Evolutionary conservation across 1,140 invertebrate genomes (phyloP).

Genomic region (Melipona quadrifasciata): DNA sequence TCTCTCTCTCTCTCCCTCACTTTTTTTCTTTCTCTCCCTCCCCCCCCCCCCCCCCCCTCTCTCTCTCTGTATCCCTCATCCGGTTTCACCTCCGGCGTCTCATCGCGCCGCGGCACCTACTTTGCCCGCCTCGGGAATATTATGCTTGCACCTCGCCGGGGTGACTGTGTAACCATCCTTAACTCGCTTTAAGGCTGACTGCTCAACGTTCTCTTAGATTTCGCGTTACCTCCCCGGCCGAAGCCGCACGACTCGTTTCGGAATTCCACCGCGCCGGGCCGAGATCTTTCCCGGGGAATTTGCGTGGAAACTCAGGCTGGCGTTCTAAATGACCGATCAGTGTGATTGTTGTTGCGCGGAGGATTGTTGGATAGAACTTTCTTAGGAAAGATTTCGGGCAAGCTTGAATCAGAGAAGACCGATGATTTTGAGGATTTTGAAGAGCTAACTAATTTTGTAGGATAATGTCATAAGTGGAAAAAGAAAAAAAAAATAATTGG

Average conservation of each 20-base stretch:
- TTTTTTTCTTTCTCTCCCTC: constrained; percentile 15
- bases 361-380: no score
- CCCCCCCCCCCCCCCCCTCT: no score
- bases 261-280: constrained; percentile 22
- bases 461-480: neutral
- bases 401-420: neutral
- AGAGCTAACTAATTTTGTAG: neutral
- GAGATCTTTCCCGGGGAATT: neutral
- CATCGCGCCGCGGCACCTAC: constrained; percentile 66
- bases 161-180: constrained; percentile 67
- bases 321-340: constrained; percentile 20
- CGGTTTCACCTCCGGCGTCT: constrained; percentile 60
- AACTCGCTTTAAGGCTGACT: constrained; percentile 67
- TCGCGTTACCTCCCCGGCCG: constrained; percentile 59
- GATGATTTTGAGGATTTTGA: neutral
- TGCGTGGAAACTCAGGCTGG: constrained; percentile 8
- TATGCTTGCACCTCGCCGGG: constrained; percentile 72
- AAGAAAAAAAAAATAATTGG: neutral
- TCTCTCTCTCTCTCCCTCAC: constrained; percentile 1
- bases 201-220: constrained; percentile 61
- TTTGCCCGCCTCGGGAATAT: constrained; percentile 74
- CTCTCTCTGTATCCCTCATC: constrained; percentile 29
- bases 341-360: neutral
- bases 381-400: neutral
- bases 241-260: constrained; percentile 14